Evolutionary conservation across 2,888 invertebrate genomes (phyloP).

Genomic region (Iselma pallidipennis): DNA sequence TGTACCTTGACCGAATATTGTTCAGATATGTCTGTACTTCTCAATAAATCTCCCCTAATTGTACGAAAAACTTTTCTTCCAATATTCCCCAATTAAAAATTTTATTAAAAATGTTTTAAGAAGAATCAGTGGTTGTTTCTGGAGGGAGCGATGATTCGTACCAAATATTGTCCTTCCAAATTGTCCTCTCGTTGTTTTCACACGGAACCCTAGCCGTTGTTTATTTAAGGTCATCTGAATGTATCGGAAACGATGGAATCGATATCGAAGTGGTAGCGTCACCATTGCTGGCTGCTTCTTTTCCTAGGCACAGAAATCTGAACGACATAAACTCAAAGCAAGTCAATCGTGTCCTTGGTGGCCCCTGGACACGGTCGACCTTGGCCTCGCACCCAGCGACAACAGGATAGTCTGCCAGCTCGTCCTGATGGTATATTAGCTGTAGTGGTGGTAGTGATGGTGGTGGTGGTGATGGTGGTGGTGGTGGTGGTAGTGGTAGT

Average conservation of each 20-base stretch:
- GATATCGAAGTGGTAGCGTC: conserved; percentile 22
- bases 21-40: neutral
- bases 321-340: conserved; percentile 19
- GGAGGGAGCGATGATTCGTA: too few species aligned
- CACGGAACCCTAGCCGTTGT: too few species aligned
- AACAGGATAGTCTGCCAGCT: conserved; percentile 13
- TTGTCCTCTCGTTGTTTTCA: too few species aligned
- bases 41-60: neutral
- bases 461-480: neutral
- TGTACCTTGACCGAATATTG: conserved; percentile 8
- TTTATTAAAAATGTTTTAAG: too few species aligned
- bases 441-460: neutral
- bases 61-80: too few species aligned
- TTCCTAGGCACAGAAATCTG: conserved; percentile 21
- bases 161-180: too few species aligned
- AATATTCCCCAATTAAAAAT: too few species aligned
- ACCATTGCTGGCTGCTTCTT: conserved; percentile 14
- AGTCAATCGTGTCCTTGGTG: conserved; percentile 35
- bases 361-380: conserved; percentile 37
- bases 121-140: too few species aligned
- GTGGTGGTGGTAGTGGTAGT: neutral
- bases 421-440: neutral
- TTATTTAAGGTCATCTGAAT: conserved; percentile 14
- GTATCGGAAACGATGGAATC: conserved; percentile 26
- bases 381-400: conserved; percentile 32